phyloP scores from a whole-genome alignment of 2,113 vertebrate species.

The Pluvianellus socialis region DNA sequence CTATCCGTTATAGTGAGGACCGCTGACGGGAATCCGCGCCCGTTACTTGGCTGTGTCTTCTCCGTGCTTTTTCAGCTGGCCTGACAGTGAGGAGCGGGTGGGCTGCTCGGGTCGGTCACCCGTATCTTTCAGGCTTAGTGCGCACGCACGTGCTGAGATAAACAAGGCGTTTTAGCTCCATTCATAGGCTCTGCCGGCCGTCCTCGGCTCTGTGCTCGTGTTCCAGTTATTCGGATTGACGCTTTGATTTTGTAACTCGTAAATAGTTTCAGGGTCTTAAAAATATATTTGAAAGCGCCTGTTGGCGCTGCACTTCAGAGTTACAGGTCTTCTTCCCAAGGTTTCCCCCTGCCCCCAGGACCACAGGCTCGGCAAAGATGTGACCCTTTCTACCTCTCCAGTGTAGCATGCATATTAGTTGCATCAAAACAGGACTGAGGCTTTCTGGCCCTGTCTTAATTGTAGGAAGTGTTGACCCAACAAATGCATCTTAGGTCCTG shows the following conservation, averaged over 20 bases:
- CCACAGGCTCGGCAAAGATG: not conserved
- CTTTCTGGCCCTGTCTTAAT: not conserved
- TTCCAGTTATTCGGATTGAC: not conserved
- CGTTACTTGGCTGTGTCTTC: not conserved
- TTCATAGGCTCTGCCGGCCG: not conserved
- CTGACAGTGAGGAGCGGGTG: slow-evolving; percentile 2
- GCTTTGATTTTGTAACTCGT: not conserved
- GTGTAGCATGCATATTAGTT: not conserved
- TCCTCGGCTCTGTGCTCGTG: not conserved
- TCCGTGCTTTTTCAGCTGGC: slow-evolving; percentile 35
- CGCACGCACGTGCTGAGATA: slow-evolving; percentile 31
- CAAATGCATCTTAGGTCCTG: not conserved
- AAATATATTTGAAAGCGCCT: not conserved
- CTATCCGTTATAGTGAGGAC: not conserved
- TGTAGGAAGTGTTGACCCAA: not conserved
- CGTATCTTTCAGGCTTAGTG: not conserved
- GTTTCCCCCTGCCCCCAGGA: not conserved
- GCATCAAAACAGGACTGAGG: not conserved
- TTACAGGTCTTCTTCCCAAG: not conserved
- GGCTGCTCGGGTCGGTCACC: not conserved
- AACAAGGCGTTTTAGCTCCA: slow-evolving; percentile 8
- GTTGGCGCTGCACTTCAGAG: not conserved
- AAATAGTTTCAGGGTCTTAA: not conserved
- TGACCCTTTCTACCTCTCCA: not conserved
- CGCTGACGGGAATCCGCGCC: not conserved